Evolutionary conservation across 2,797 vertebrate genomes (phyloP).

Genomic region (Capromys pilorides): DNA sequence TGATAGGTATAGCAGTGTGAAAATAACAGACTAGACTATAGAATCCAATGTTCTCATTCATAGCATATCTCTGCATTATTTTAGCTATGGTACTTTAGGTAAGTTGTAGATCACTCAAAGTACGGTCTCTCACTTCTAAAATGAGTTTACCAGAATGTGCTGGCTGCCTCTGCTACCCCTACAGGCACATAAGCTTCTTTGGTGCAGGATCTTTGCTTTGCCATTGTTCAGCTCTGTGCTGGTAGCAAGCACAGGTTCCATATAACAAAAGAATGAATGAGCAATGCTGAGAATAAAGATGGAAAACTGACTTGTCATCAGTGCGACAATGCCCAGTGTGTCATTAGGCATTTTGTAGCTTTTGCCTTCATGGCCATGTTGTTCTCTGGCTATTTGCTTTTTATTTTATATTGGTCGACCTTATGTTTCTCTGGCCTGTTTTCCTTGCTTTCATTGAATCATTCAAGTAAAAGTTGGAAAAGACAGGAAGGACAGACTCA

Average conservation of each 20-base stretch:
- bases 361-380: rapidly evolving
- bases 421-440: neutral
- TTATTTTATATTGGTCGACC: neutral
- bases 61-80: neutral
- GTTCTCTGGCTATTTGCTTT: neutral
- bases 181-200: too few species aligned
- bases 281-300: rapidly evolving
- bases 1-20: rapidly evolving
- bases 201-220: neutral
- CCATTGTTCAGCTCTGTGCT: neutral
- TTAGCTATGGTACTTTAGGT: neutral
- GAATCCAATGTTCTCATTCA: too few species aligned
- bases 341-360: neutral
- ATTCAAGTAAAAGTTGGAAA: neutral
- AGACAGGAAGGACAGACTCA: neutral
- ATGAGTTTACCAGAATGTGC: neutral
- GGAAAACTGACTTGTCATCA: neutral
- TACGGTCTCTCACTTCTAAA: neutral
- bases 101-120: neutral
- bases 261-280: neutral
- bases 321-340: neutral
- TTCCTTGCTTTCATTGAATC: neutral
- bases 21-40: neutral
- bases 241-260: rapidly evolving
- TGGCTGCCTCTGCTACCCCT: neutral